phyloP scores from a whole-genome alignment of 2,113 vertebrate species.

The Vombatus ursinus region DNA sequence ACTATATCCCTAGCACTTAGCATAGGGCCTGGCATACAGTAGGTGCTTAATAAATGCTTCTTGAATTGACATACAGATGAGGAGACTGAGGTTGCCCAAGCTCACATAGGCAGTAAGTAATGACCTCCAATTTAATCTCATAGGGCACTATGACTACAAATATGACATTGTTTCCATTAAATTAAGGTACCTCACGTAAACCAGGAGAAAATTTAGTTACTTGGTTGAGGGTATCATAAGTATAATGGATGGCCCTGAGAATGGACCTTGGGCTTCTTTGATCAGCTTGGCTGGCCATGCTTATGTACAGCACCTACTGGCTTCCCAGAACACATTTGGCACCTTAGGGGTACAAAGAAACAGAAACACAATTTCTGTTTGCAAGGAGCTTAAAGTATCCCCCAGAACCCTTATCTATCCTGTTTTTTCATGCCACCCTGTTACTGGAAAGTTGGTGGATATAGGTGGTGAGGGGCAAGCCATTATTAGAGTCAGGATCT shows the following conservation, averaged over 20 bases:
- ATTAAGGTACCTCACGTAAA: not conserved
- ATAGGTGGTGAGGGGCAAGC: not conserved
- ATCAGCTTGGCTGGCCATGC: not conserved
- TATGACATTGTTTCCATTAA: not conserved
- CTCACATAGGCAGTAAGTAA: not conserved
- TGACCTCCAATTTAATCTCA: not conserved
- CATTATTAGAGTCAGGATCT: not conserved
- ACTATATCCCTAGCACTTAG: not conserved
- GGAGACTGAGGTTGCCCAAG: not conserved
- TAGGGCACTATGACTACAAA: not conserved
- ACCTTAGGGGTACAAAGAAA: not conserved
- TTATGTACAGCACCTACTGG: constrained; percentile 11
- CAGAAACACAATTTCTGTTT: not conserved
- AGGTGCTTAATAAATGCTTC: not conserved
- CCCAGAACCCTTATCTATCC: not conserved
- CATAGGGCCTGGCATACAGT: not conserved
- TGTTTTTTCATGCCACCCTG: not conserved
- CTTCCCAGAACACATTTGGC: not conserved
- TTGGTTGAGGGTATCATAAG: not conserved
- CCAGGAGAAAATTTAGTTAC: not conserved
- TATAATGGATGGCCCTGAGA: not conserved
- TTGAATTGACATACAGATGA: not conserved
- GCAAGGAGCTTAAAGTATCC: not conserved
- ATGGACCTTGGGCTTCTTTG: constrained; percentile 7
- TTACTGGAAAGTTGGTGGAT: not conserved